Evolutionary conservation across 2,797 vertebrate genomes (phyloP), one percentile per base, ranked within the genome.

Genomic region (Crax fasciolata): DNA sequence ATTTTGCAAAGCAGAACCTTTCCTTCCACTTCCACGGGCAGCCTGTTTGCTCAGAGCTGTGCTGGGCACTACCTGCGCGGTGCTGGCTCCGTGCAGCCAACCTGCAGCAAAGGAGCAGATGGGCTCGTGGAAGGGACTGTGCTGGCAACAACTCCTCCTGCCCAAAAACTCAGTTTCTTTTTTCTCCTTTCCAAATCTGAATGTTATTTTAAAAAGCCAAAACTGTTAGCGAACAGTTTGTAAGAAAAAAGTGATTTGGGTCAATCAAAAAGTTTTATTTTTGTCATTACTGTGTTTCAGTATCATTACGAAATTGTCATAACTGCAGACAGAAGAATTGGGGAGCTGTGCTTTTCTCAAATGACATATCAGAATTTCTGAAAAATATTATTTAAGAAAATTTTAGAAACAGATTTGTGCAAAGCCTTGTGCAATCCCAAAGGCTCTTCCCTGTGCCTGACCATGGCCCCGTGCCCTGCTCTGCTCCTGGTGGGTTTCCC

Each of bases 81-180:
- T 72, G 81, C 78, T 89, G 94, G 91, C 87, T 13, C 55, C 84
- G 11, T 71, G 82, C 51, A 73, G 27, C 67, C 59, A 51, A 90
- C 67, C 89, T 92, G 91, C 43, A 76, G 79, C 13, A 68, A 79
- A 90, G 38, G 55, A 95, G 71, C 91, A 96, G 94, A 94, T 96
- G 92, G 90, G 28, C 38, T 87, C 74, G 32, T 8, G 67, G 46
- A 84, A 92, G 82, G 43, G 84, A 63, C 51, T 38, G 27, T 41
- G 27, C 9, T 79, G 78, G 63, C 94, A 94, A 52, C 17, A 7
- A 21, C 84, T 73, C 71, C 27, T 93, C n/a, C 27, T 48, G 25
- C 52, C 52, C 67, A 84, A 70, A 73, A 67, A 1, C 27, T 76
- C 46, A 13, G 28, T 41, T 85, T 44, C n/a, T 44, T 87, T 84